These are phyloP conservation scores for Podiceps cristatus DNA, from an alignment of 2,113 vertebrate genomes.

Conservation along the genomic window DNA sequence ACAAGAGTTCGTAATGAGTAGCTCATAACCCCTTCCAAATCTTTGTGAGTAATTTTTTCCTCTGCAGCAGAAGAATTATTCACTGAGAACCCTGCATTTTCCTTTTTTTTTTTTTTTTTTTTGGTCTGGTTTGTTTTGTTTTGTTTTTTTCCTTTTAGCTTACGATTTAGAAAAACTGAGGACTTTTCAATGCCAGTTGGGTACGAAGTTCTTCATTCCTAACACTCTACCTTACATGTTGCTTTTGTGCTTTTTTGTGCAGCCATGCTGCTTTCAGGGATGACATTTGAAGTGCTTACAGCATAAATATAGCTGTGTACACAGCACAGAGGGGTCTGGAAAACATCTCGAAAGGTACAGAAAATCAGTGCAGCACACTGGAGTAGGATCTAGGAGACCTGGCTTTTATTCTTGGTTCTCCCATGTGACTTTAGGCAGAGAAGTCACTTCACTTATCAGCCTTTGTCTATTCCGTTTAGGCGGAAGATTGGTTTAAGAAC, in stretches of 20 bases:
- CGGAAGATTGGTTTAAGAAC: neutral
- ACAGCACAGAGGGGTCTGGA: neutral
- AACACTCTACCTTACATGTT: neutral
- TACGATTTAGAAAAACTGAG: neutral
- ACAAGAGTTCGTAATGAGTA: neutral
- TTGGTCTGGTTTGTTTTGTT: no score
- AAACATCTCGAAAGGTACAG: neutral
- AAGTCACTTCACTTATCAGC: neutral
- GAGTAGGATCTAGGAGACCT: neutral
- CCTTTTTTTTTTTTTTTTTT: no score
- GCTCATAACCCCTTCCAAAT: neutral
- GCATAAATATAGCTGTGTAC: neutral
- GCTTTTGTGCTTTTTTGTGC: neutral
- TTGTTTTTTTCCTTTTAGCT: neutral
- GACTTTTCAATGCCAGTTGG: neutral
- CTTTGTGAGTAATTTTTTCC: neutral
- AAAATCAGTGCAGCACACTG: neutral
- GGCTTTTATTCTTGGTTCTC: neutral
- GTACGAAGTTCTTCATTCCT: neutral
- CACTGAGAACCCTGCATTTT: neutral
- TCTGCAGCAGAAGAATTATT: neutral
- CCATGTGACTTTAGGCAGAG: neutral
- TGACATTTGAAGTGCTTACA: neutral
- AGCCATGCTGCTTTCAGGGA: neutral
- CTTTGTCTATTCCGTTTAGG: neutral